A percentile compares a stretch with the other conserved stretches of the same genome.
Evolutionary conservation across 2,888 invertebrate genomes (phyloP).

Genomic region (Dusona sp.): DNA sequence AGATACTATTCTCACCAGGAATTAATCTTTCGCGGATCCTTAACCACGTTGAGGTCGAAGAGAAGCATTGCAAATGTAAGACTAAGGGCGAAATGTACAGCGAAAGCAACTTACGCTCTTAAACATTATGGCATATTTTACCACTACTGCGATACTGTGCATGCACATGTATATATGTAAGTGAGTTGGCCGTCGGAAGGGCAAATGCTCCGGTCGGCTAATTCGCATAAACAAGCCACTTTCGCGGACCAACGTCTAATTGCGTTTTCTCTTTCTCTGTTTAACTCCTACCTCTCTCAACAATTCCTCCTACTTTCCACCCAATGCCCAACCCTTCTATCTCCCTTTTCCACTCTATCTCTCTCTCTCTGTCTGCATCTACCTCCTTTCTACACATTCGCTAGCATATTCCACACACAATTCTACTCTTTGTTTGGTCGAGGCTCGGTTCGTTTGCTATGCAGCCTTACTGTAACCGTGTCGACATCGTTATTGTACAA

Average conservation of each 20-base stretch:
- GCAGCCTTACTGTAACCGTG: conserved; percentile 9
- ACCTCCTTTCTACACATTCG: conserved; percentile 37
- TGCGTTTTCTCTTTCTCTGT: conserved; percentile 68
- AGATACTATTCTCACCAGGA: conserved; percentile 28
- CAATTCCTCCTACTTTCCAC: conserved; percentile 44
- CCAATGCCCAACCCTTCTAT: conserved; percentile 46
- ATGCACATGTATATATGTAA: conserved; percentile 20
- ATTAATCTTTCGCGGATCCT: conserved; percentile 37
- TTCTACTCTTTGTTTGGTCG: conserved; percentile 41
- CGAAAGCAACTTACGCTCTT: conserved; percentile 11
- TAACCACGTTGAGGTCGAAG: conserved; percentile 42
- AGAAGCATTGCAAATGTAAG: conserved; percentile 25
- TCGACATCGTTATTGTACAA: neutral
- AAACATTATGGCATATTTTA: conserved; percentile 31
- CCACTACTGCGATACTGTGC: neutral
- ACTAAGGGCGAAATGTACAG: conserved; percentile 31
- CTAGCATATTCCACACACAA: conserved; percentile 51
- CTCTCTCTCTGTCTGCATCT: conserved; percentile 30
- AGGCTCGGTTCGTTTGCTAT: conserved; percentile 37
- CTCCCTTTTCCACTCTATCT: conserved; percentile 25
- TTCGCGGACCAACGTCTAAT: conserved; percentile 73
- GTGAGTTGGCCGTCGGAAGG: conserved; percentile 57
- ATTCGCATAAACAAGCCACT: conserved; percentile 74
- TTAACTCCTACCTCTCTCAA: conserved; percentile 48
- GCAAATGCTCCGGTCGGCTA: conserved; percentile 64